Conservation (phyloP, 2,888 invertebrate species). For the Ochropleura plecta region DNA sequence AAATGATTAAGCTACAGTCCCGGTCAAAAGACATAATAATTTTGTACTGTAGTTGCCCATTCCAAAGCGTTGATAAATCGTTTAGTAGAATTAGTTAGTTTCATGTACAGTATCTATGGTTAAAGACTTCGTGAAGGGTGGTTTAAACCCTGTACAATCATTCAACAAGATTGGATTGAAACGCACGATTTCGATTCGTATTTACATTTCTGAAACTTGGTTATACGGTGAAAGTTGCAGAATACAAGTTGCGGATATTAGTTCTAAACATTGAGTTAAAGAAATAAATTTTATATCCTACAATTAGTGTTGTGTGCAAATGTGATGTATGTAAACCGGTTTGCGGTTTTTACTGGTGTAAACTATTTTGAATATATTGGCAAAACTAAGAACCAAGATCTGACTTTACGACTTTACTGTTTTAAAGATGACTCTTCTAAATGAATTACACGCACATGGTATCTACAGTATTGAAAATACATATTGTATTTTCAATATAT, state of each 20-base stretch:
- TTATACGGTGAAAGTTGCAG: conserved; percentile 44
- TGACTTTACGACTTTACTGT: background rate
- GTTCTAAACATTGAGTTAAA: conserved; percentile 1
- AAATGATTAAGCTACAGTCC: too few species aligned
- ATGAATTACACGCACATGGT: background rate
- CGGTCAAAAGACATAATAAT: too few species aligned
- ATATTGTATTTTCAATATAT: too few species aligned
- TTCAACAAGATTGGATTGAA: conserved; percentile 34
- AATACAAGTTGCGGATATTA: conserved; percentile 16
- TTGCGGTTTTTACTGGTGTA: background rate
- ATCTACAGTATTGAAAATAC: background rate
- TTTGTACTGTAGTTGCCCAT: too few species aligned
- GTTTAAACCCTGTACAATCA: background rate
- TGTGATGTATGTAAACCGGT: conserved; percentile 23
- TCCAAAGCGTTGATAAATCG: too few species aligned
- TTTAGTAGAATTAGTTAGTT: too few species aligned
- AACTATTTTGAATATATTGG: conserved; percentile 12
- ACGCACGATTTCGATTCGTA: conserved; percentile 42
- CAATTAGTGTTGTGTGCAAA: conserved; percentile 2
- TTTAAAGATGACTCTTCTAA: background rate
- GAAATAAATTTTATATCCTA: background rate
- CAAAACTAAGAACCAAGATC: conserved; percentile 6
- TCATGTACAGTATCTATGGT: too few species aligned
- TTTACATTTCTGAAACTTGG: conserved; percentile 43
- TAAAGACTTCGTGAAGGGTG: too few species aligned